Conservation (phyloP, 1,140 invertebrate species). For the Drosophila miranda region DNA sequence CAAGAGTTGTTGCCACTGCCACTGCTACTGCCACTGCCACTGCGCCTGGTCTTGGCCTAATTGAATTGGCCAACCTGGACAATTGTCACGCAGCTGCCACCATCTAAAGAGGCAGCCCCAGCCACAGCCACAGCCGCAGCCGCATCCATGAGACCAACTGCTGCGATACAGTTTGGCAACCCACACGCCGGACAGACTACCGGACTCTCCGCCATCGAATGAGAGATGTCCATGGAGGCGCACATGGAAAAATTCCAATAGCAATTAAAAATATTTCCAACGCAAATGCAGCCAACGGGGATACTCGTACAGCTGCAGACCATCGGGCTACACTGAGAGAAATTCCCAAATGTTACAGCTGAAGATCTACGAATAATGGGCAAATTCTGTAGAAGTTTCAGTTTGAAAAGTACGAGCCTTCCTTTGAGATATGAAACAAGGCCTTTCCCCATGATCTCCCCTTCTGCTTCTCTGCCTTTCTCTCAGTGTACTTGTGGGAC, state of each 20-base stretch:
- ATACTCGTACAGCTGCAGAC: constrained; percentile 26
- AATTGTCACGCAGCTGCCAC: constrained; percentile 45
- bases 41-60: constrained; percentile 22
- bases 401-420: too few relatives aligned
- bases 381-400: too few relatives aligned
- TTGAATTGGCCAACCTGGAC: constrained; percentile 37
- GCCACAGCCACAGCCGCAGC: constrained; percentile 41
- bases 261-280: constrained; percentile 81
- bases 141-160: constrained; percentile 37
- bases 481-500: constrained; percentile 15
- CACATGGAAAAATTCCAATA: constrained; percentile 72
- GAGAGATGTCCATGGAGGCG: constrained; percentile 72
- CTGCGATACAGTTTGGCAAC: constrained; percentile 71
- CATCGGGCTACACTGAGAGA: constrained; percentile 28
- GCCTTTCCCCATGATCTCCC: too few relatives aligned
- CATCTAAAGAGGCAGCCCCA: constrained; percentile 31
- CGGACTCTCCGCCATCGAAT: constrained; percentile 40
- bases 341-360: not conserved
- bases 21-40: not conserved
- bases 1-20: constrained; percentile 37
- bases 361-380: too few relatives aligned
- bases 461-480: not conserved
- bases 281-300: constrained; percentile 62
- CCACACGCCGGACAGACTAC: constrained; percentile 50
- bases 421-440: too few relatives aligned